Evolutionary conservation across 2,888 invertebrate genomes (phyloP).

Genomic region (Fissipunctia ypsillon): DNA sequence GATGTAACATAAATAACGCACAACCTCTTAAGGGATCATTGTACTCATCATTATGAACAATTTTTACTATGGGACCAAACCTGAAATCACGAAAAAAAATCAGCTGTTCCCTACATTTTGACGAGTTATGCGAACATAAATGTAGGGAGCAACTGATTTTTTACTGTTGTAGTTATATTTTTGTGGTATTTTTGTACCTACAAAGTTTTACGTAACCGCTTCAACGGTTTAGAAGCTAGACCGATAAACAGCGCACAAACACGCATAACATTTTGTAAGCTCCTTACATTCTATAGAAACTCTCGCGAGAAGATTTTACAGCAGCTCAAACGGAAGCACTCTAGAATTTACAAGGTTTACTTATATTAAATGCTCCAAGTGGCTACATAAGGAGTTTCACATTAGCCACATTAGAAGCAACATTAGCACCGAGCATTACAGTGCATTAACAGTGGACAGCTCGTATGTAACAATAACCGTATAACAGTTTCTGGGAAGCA

Average conservation of each 20-base stretch:
- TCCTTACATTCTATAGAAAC: constrained; percentile 17
- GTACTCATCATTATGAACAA: too few species aligned
- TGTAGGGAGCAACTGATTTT: too few species aligned
- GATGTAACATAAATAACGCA: too few species aligned
- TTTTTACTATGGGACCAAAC: too few species aligned
- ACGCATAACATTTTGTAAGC: constrained; percentile 11
- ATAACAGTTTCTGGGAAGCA: constrained; percentile 42
- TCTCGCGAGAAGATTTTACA: constrained; percentile 12
- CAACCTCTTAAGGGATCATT: too few species aligned
- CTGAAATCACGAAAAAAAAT: too few species aligned
- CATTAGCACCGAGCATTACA: constrained; percentile 55
- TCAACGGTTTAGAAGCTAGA: neutral
- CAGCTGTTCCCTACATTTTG: too few species aligned
- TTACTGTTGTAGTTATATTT: too few species aligned
- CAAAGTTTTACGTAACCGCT: neutral
- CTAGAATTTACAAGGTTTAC: constrained; percentile 26
- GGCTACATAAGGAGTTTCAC: constrained; percentile 38
- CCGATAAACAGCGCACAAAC: constrained; percentile 10
- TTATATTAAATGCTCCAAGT: constrained; percentile 43
- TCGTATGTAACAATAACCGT: constrained; percentile 59
- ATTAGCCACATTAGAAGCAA: constrained; percentile 53
- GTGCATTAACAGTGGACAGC: constrained; percentile 51
- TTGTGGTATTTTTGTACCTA: neutral
- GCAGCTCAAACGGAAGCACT: constrained; percentile 8
- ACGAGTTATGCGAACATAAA: too few species aligned